Conservation (phyloP, 2,797 vertebrate genomes). For the Microtus californicus region DNA sequence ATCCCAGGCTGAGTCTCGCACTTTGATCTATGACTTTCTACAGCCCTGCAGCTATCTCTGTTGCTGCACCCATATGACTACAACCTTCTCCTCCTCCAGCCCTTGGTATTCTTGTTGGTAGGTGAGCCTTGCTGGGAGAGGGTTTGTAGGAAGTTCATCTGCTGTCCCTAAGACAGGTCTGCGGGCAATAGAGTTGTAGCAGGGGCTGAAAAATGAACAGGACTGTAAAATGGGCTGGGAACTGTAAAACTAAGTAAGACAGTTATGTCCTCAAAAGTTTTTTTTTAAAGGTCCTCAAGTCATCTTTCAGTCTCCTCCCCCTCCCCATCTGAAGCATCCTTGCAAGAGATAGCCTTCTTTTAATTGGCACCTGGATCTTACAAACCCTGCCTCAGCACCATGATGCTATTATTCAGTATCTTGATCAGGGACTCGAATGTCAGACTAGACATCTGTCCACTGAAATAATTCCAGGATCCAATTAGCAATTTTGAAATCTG, state of each 20-base stretch:
- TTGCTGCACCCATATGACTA: not conserved
- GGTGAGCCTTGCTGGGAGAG: not conserved
- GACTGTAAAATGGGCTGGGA: not conserved
- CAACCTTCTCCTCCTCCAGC: not conserved
- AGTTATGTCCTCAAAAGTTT: not conserved
- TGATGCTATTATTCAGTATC: not conserved
- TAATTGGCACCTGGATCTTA: not conserved
- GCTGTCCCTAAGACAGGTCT: not conserved
- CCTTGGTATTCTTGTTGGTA: not conserved
- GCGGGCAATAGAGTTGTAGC: not conserved
- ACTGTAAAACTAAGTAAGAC: slow-evolving; percentile 44
- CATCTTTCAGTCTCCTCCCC: not conserved
- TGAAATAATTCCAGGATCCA: slow-evolving; percentile 56
- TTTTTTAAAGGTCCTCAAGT: not conserved
- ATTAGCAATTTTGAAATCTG: slow-evolving; percentile 67
- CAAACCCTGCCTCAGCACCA: not conserved
- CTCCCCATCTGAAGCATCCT: not conserved
- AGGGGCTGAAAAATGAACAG: not conserved
- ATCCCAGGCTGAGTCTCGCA: not conserved
- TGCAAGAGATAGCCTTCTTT: not conserved
- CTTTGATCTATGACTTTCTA: not conserved
- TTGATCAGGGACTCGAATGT: not conserved
- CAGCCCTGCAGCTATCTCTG: not conserved
- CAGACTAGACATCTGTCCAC: slow-evolving; percentile 3
- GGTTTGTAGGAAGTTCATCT: not conserved